Percentiles rank a stretch among this genome's conserved stretches.
Conservation (phyloP, 2,113 vertebrate species). For the Psettodes erumei region DNA sequence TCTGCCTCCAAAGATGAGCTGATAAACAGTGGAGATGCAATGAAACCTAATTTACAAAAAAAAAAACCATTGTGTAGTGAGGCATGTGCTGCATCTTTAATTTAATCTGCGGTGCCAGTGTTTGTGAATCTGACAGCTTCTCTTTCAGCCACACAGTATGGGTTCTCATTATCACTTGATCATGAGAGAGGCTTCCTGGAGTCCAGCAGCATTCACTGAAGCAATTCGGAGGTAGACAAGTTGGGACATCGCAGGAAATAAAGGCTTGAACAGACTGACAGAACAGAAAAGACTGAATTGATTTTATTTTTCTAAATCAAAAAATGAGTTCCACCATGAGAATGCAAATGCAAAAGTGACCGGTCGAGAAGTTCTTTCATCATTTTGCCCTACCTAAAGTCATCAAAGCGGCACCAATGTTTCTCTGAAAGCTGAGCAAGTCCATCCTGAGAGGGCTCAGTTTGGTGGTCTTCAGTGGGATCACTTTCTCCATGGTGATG, state of each 20-base stretch:
- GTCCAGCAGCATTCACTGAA: conserved; percentile 9
- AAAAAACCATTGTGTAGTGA: conserved; percentile 10
- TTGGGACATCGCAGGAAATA: neutral
- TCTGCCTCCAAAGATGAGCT: neutral
- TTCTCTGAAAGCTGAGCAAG: neutral
- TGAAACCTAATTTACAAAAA: conserved; percentile 33
- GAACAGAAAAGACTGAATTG: neutral
- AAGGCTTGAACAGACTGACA: neutral
- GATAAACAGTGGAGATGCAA: conserved; percentile 5
- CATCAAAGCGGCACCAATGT: too few species aligned
- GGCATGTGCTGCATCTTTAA: neutral
- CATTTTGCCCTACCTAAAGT: neutral
- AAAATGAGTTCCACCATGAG: neutral
- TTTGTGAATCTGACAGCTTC: conserved; percentile 40
- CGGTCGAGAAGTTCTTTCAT: neutral
- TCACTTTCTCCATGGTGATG: neutral
- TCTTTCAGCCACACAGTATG: conserved; percentile 46
- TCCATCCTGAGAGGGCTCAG: neutral
- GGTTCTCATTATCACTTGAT: conserved; percentile 58
- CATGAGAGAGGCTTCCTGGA: conserved; percentile 17
- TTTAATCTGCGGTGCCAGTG: conserved; percentile 17
- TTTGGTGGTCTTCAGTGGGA: neutral
- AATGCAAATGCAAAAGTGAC: neutral
- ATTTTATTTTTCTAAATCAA: neutral
- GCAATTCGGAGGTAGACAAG: neutral